Conservation (phyloP, 1,140 invertebrate species). For the Leptopilina clavipes region DNA sequence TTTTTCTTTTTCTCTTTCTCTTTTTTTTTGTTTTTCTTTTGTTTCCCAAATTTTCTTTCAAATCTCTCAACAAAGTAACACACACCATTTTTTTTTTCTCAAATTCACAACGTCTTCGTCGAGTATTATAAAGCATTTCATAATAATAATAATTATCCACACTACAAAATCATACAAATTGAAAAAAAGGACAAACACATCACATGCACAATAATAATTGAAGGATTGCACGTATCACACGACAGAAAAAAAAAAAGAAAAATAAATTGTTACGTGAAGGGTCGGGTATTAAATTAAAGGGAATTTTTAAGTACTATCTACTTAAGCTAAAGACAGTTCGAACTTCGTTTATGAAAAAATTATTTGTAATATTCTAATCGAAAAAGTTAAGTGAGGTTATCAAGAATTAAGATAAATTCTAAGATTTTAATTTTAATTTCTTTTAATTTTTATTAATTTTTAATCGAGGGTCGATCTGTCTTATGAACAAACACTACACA, state of each 20-base stretch:
- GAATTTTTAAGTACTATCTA: conserved; percentile 59
- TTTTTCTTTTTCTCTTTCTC: conserved; percentile 24
- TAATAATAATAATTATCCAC: conserved; percentile 25
- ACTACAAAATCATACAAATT: conserved; percentile 30
- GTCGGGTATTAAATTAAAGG: conserved; percentile 52
- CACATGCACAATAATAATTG: conserved; percentile 53
- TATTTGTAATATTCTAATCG: not conserved
- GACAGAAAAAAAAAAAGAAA: conserved; percentile 17
- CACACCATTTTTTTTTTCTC: conserved; percentile 8
- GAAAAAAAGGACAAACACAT: conserved; percentile 39
- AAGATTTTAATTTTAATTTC: not conserved
- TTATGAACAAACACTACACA: conserved; percentile 64
- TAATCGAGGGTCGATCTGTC: conserved; percentile 30
- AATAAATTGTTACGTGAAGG: conserved; percentile 27
- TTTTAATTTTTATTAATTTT: too few species aligned
- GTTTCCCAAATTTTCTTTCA: not conserved
- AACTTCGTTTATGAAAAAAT: conserved; percentile 29
- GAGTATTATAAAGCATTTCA: conserved; percentile 20
- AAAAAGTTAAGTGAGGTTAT: not conserved
- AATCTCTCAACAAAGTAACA: conserved; percentile 27
- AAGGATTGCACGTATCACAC: conserved; percentile 44
- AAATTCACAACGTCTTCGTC: conserved; percentile 14
- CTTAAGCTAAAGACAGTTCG: conserved; percentile 62
- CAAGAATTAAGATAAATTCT: too few species aligned
- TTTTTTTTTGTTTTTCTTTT: conserved; percentile 30